phyloP scores from a whole-genome alignment of 2,888 invertebrate genomes.

The Zootermopsis nevadensis region DNA sequence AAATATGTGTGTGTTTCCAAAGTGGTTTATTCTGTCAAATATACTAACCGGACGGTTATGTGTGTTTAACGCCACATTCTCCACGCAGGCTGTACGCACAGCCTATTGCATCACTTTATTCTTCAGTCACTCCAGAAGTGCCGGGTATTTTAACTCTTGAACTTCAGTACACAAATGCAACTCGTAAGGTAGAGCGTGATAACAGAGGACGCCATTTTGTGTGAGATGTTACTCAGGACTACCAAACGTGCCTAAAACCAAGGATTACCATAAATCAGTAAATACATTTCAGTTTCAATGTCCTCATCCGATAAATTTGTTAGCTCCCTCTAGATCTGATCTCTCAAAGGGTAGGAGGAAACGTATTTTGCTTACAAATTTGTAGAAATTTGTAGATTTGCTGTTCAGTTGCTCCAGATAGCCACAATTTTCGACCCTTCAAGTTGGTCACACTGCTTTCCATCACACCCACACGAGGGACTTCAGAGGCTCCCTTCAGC shows the following conservation, averaged over 20 bases:
- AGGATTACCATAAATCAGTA: background rate
- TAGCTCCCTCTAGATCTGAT: background rate
- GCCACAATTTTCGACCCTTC: background rate
- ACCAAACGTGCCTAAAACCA: background rate
- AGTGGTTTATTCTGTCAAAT: background rate
- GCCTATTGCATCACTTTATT: no score
- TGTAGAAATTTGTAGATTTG: conserved; percentile 13
- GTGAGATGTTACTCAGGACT: no score
- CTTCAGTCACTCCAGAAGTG: no score
- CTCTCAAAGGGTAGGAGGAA: background rate
- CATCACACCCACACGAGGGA: conserved; percentile 17
- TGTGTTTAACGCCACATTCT: no score
- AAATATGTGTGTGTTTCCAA: background rate
- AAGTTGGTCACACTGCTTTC: conserved; percentile 14
- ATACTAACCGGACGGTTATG: no score
- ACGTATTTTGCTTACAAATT: background rate
- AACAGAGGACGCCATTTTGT: no score
- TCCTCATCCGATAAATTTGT: background rate
- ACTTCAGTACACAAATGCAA: no score
- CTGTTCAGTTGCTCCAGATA: background rate
- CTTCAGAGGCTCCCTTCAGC: background rate
- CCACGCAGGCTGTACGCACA: no score
- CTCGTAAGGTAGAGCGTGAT: no score
- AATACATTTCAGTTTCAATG: background rate
- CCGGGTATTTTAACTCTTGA: no score